Evolutionary conservation across 2,113 vertebrate species (phyloP).

Genomic region (Corvus hawaiiensis): DNA sequence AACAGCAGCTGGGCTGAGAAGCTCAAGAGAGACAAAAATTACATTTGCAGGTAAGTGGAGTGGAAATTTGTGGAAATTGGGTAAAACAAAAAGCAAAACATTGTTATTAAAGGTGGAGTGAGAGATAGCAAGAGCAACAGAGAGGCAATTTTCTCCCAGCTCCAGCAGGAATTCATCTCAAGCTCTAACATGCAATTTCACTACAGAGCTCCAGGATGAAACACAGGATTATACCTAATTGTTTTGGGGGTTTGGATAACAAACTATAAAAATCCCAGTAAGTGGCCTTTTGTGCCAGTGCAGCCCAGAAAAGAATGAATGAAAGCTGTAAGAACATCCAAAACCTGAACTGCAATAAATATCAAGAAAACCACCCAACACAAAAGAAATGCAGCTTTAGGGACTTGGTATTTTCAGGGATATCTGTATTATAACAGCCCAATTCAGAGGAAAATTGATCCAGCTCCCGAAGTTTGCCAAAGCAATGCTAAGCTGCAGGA

Average conservation of each 20-base stretch:
- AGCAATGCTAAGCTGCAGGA: background rate
- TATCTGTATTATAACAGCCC: background rate
- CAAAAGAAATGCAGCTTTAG: background rate
- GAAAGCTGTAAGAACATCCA: background rate
- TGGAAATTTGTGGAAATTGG: slow-evolving; percentile 4
- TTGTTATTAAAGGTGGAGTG: background rate
- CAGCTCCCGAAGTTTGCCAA: background rate
- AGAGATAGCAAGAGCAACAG: background rate
- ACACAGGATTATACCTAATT: background rate
- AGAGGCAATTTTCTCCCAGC: background rate
- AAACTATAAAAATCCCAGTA: background rate
- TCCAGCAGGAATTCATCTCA: slow-evolving; percentile 5
- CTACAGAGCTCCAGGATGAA: background rate
- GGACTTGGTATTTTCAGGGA: background rate
- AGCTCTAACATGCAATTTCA: background rate
- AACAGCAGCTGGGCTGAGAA: background rate
- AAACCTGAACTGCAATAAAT: background rate
- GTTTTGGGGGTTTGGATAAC: background rate
- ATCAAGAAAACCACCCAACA: background rate
- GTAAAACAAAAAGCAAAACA: background rate
- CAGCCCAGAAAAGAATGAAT: background rate
- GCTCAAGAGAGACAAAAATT: background rate
- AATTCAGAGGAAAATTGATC: background rate
- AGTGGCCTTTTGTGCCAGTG: background rate
- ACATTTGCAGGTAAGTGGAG: slow-evolving; percentile 18